Base-by-base conservation (phyloP, 2,888 invertebrate genomes). In the Lasioglossum malachurum region DNA sequence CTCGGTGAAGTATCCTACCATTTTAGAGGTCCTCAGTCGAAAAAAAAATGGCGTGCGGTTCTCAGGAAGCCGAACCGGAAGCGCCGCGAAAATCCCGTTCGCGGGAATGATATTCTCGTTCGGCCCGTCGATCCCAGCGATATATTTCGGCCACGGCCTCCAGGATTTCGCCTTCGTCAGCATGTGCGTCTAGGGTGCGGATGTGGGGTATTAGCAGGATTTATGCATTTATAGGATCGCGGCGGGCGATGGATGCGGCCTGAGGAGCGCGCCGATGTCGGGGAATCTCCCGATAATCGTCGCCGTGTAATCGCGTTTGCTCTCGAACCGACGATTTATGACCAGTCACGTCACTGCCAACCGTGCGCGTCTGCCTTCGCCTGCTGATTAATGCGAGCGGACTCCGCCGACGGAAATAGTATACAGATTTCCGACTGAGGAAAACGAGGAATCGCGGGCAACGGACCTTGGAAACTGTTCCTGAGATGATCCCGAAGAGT, bases 271-370 rank as follows among this genome's bases (percentile, higher is more conserved):
- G 81, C 69, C 75, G 74, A 46, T n/a, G 60, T 80, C 23, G 31
- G 35, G 44, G 89, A 82, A 80, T 89, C 87, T 90, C 89, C 84
- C 90, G 87, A 90, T 89, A 89, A 89, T 89, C 89, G 91, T 90
- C 90, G 89, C 71, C 88, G 83, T 90, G 90, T 89, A 89, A 89
- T 89, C 89, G 90, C 89, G 83, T 86, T 89, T 89, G 89, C 89
- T 86, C 89, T 89, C 90, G 89, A 90, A 90, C 81, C 89, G 77
- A 89, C 84, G 89, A 90, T 90, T 90, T 90, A 90, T 90, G 91
- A 80, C 83, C 83, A 75, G 89, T 88, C 89, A 88, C 90, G 90
- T 88, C 90, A 90, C 79, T 89, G 82, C 76, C 86, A 84, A 74
- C 57, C 79, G 83, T 84, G 82, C 80, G 83, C 85, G 80, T 82